Evolutionary conservation across 1,140 invertebrate genomes (phyloP).

Genomic region (Idris sp.): DNA sequence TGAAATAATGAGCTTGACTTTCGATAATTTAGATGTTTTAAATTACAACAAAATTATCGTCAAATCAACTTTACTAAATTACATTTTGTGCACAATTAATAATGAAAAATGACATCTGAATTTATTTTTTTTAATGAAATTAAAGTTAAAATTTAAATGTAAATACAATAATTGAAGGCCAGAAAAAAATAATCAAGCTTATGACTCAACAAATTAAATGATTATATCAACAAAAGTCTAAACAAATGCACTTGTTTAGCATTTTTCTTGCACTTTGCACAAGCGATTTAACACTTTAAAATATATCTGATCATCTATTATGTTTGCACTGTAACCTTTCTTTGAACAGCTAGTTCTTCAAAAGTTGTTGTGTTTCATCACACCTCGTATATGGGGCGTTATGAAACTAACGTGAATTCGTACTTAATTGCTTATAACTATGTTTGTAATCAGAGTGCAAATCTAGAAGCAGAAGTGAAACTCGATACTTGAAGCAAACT

Average conservation of each 20-base stretch:
- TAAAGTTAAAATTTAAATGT: too few species aligned
- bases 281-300: constrained; percentile 22
- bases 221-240: neutral
- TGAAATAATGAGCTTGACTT: too few species aligned
- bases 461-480: constrained; percentile 54
- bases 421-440: constrained; percentile 55
- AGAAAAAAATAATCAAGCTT: too few species aligned
- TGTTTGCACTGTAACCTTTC: constrained; percentile 38
- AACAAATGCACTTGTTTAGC: neutral
- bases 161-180: too few species aligned
- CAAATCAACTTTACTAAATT: too few species aligned
- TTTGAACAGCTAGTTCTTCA: constrained; percentile 24
- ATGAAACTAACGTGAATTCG: constrained; percentile 47
- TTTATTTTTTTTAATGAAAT: too few species aligned
- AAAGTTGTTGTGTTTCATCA: constrained; percentile 29
- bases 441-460: constrained; percentile 50
- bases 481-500: constrained; percentile 22
- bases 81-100: too few species aligned
- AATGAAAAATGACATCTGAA: too few species aligned
- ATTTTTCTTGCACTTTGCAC: constrained; percentile 6
- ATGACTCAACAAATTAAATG: too few species aligned
- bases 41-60: too few species aligned
- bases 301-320: constrained; percentile 28
- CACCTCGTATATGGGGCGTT: constrained; percentile 42
- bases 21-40: too few species aligned